Base-by-base conservation (phyloP, 2,888 invertebrate species). In the Ennomos quercinarius region DNA sequence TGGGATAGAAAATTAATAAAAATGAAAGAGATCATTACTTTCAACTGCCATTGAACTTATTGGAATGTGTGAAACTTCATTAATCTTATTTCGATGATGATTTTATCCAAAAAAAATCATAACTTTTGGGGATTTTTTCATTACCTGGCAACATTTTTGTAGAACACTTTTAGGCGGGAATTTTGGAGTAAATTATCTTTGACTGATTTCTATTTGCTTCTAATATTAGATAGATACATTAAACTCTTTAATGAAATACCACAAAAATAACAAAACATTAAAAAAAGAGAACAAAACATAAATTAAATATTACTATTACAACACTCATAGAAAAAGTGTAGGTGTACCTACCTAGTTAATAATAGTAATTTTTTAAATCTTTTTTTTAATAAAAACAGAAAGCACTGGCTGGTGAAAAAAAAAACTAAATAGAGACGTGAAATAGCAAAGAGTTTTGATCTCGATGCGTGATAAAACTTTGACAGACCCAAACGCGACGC, bases 401-500 rank as follows among this genome's bases (percentile, higher is more conserved):
- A 56, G 42, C 52, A 64, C 65, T 69, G 67, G 64, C 69, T 61
- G 67, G 56, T 38, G 46, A 65, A 61, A 53, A 13, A 41, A 47
- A 55, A 54, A 48, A 13, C 17, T 50, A 46, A 39, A 52, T 59
- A 44, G 17, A 17, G 17, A 2, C 17, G 17, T 3, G 17, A 17
- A 3, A 6, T 6, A 27, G 27, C 27, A 27, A 3, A 17, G 17
- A 27, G 27, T 27, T 27, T 27, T 3, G 2, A 27, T 27, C 27
- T 27, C 27, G 27, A 27, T 27, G 27, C 60, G 51, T 66, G 59
- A 64, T 59, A 37, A 71, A 70, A 65, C 58, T 50, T 78, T 72
- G 71, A 78, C 85, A 91, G 91, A 86, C 78, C 81, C 68, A 90
- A 90, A 70, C 86, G 93, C 27, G 89, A 90, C 64, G 84, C 89